Conservation (phyloP, 2,888 invertebrate genomes). For the Drosophila trichaetosa region DNA sequence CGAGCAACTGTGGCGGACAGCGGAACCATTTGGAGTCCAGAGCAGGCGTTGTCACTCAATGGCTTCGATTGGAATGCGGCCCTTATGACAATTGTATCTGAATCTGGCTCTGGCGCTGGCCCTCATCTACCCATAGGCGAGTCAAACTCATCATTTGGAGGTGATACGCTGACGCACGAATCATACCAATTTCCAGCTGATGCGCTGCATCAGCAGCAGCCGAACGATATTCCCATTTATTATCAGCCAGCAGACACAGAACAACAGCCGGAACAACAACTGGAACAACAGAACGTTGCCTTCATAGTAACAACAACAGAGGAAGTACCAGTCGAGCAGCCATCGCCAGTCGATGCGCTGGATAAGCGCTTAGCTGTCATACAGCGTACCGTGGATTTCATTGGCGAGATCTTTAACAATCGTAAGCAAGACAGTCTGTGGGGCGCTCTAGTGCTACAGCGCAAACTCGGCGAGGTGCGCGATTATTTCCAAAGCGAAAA, state of each 20-base stretch:
- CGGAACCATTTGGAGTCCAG: slow-evolving; percentile 42
- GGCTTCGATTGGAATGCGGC: slow-evolving; percentile 23
- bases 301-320: neutral
- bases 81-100: slow-evolving; percentile 24
- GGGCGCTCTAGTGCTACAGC: slow-evolving; percentile 20
- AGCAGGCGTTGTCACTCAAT: slow-evolving; percentile 31
- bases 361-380: slow-evolving; percentile 25
- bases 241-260: neutral
- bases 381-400: slow-evolving; percentile 33
- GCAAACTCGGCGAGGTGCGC: slow-evolving; percentile 42
- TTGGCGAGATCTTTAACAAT: slow-evolving; percentile 12
- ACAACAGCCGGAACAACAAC: neutral
- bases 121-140: neutral
- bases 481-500: slow-evolving; percentile 28
- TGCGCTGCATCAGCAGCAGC: slow-evolving; percentile 1
- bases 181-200: neutral
- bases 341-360: neutral
- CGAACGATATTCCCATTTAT: neutral
- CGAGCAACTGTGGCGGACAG: slow-evolving; percentile 43
- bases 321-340: neutral
- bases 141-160: neutral
- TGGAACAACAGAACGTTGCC: neutral
- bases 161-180: neutral
- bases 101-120: slow-evolving; percentile 20
- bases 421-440: slow-evolving; percentile 8